Evolutionary conservation across 2,888 invertebrate genomes (phyloP).

Genomic region (Trichogramma dendrolimi): DNA sequence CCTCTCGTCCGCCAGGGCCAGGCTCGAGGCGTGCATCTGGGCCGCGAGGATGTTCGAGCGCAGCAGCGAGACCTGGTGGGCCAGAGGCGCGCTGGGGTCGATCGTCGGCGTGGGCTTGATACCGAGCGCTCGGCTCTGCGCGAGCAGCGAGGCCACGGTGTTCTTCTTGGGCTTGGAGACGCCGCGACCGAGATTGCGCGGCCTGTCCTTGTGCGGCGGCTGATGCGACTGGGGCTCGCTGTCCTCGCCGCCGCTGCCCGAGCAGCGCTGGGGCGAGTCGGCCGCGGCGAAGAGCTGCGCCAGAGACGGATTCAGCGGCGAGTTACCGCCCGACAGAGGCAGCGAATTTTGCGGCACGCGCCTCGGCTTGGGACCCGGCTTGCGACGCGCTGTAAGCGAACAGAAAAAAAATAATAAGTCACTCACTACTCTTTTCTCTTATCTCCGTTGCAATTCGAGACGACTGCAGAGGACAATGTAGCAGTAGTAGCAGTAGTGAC

Average conservation of each 20-base stretch:
- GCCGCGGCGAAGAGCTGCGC: conserved; percentile 59
- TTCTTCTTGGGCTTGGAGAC: conserved; percentile 90
- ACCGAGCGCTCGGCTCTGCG: conserved; percentile 80
- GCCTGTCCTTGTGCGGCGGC: conserved; percentile 64
- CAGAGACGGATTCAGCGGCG: conserved; percentile 56
- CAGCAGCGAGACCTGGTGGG: conserved; percentile 58
- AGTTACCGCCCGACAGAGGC: conserved; percentile 50
- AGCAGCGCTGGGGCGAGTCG: conserved; percentile 57
- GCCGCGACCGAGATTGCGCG: conserved; percentile 79
- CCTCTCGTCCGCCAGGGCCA: conserved; percentile 56
- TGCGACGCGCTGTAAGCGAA: conserved; percentile 61
- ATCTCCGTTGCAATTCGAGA: conserved; percentile 53
- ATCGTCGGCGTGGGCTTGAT: conserved; percentile 67
- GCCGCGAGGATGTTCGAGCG: conserved; percentile 66
- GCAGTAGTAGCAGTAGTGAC: conserved; percentile 50
- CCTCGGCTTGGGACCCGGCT: conserved; percentile 69
- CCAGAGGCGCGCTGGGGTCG: conserved; percentile 57
- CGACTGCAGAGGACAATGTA: conserved; percentile 52
- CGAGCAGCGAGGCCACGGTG: conserved; percentile 81
- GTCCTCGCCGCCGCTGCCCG: conserved; percentile 62
- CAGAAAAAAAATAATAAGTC: neutral
- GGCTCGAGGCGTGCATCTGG: conserved; percentile 52
- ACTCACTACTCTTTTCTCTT: neutral
- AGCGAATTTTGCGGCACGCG: conserved; percentile 58
- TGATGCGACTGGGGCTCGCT: conserved; percentile 53